phyloP scores from a whole-genome alignment of 2,113 vertebrate genomes.

The Pituophis catenifer region DNA sequence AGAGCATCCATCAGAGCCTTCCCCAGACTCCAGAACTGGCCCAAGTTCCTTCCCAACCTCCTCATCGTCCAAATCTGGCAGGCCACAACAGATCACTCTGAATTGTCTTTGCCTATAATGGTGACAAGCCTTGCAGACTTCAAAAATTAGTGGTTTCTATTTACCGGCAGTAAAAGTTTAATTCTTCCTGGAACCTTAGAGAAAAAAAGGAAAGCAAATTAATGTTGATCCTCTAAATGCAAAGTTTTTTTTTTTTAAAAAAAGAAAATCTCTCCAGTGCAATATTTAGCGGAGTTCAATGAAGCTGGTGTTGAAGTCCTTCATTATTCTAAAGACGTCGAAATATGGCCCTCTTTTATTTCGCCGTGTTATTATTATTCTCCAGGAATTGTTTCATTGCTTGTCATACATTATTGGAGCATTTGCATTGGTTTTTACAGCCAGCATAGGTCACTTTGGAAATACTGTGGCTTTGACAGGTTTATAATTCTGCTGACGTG shows the following conservation, averaged over 20 bases:
- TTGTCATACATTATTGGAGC: slow-evolving; percentile 52
- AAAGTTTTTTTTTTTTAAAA: neutral
- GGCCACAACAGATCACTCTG: neutral
- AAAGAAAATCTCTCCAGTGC: neutral
- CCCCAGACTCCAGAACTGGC: too few relatives aligned
- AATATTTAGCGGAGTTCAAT: slow-evolving; percentile 17
- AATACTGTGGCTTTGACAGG: slow-evolving; percentile 58
- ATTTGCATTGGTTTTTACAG: slow-evolving; percentile 61
- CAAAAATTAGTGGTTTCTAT: neutral
- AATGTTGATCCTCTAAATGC: neutral
- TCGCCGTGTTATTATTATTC: slow-evolving; percentile 49
- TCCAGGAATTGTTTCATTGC: slow-evolving; percentile 50
- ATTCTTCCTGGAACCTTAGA: slow-evolving; percentile 18
- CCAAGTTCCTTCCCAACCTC: too few relatives aligned
- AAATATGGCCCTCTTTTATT: slow-evolving; percentile 36
- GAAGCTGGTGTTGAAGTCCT: slow-evolving; percentile 27
- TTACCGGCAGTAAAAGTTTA: slow-evolving; percentile 1
- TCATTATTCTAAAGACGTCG: slow-evolving; percentile 41
- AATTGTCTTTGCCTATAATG: neutral
- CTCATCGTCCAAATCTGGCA: too few relatives aligned
- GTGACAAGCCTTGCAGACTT: neutral
- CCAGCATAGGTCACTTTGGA: slow-evolving; percentile 57
- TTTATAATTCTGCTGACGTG: slow-evolving; percentile 68
- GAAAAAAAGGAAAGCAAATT: neutral
- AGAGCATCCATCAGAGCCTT: too few relatives aligned